phyloP scores from a whole-genome alignment of 2,797 vertebrate genomes.

The Stomatorhinus walkeri region DNA sequence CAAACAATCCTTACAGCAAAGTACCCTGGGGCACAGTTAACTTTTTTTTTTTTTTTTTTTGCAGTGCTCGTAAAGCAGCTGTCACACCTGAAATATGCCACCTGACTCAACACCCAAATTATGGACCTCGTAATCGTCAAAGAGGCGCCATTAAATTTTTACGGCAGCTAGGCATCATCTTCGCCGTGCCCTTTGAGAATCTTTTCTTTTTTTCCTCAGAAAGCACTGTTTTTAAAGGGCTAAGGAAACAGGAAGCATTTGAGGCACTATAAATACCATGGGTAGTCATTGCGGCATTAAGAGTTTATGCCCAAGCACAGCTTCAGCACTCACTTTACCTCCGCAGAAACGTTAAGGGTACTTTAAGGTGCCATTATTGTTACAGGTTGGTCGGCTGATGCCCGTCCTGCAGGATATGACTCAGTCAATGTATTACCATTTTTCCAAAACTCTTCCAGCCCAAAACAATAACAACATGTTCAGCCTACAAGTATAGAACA shows the following conservation, averaged over 20 bases:
- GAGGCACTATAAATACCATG: neutral
- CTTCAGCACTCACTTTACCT: neutral
- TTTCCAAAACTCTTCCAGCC: neutral
- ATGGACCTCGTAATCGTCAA: slow-evolving; percentile 19
- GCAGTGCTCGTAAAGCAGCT: neutral
- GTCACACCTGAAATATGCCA: slow-evolving; percentile 15
- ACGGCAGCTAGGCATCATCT: neutral
- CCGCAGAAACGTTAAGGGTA: neutral
- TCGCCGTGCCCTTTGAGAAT: neutral
- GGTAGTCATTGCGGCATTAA: neutral
- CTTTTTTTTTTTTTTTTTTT: neutral
- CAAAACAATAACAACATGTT: neutral
- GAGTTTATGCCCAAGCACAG: neutral
- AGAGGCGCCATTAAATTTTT: slow-evolving; percentile 24
- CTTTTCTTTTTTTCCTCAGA: neutral
- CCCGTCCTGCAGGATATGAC: neutral
- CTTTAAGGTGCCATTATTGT: neutral
- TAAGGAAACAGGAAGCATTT: neutral
- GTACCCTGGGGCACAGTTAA: neutral
- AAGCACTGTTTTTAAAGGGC: slow-evolving; percentile 12
- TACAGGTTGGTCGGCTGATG: neutral
- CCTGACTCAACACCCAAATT: slow-evolving; percentile 19
- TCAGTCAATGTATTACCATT: neutral
- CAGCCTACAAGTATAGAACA: neutral
- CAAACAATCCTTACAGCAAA: neutral